Evolutionary conservation across 1,140 invertebrate species (phyloP), one percentile per base, ranked within the genome.

Genomic region (Monochamus saltuarius): DNA sequence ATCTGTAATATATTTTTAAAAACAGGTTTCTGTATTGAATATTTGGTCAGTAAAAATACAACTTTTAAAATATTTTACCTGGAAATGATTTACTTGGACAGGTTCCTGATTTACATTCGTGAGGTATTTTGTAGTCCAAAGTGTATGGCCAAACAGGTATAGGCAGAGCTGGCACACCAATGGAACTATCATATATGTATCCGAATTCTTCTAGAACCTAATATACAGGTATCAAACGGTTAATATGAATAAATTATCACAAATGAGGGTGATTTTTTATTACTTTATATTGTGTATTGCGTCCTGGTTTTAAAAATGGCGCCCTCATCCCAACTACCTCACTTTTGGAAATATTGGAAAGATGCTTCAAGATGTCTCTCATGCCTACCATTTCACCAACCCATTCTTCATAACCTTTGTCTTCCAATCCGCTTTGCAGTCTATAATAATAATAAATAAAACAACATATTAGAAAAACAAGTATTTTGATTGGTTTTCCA

Each of bases 71-170:
- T 11, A 22, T 52, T 40, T 61, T 59, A 90, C 89, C 89, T 77
- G 89, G 92, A 81, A 95, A 97, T 9, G 90, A 87, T 79, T 90
- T 90, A 4, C 90, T 91, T 0, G 94, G 93, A 65, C 94, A 97
- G 4, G 92, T 94, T 36, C 90, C 92, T 49, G 91, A 89, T 78
- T 94, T 92, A 77, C 93, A 95, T 77, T 94, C 91, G 73, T 95
- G 92, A 13, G 93, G 88, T 64, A 95, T 92, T 78, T 91, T 91
- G 75, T 90, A 93, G 76, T 96, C 93, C 0, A 95, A 82, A 1
- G 94, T 95, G 77, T 96, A 96, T 0, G 94, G 94, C 94, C 94
- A 97, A 42, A 95, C 86, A n/a, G 94, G 93, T 29, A 88, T 81
- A 61, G 85, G 83, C 1, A 85, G 75, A n/a, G 90, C 89, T 1